phyloP scores from a whole-genome alignment of 1,140 invertebrate species.

The Grapholita molesta region DNA sequence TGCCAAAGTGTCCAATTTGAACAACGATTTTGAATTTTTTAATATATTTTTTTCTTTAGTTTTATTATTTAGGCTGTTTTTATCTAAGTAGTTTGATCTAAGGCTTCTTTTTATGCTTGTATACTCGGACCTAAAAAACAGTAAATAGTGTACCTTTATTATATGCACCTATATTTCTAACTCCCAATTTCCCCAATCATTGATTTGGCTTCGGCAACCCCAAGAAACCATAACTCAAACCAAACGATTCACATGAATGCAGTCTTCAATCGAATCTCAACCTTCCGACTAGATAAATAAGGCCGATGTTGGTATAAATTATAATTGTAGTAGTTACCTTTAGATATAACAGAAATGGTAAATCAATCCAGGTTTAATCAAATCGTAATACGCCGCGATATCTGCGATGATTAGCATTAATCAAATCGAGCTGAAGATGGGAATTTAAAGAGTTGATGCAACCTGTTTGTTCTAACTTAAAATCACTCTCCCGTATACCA shows the following conservation, averaged over 20 bases:
- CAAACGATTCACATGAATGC: not conserved
- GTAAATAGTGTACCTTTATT: not conserved
- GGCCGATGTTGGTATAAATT: not conserved
- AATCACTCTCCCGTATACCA: not conserved
- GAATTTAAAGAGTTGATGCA: not conserved
- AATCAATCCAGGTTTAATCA: slow-evolving; percentile 5
- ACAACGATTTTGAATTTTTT: too few relatives aligned
- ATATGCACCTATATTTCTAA: not conserved
- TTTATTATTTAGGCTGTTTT: too few relatives aligned
- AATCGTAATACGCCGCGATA: not conserved
- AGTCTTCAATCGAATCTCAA: not conserved
- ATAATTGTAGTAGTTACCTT: not conserved
- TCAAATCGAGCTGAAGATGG: slow-evolving; percentile 6
- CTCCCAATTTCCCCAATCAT: not conserved
- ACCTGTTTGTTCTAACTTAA: not conserved
- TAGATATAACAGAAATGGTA: not conserved
- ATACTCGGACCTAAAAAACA: too few relatives aligned
- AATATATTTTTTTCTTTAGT: too few relatives aligned
- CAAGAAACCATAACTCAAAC: not conserved
- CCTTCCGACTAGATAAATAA: not conserved
- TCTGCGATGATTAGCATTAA: slow-evolving; percentile 14
- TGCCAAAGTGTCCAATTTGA: too few relatives aligned
- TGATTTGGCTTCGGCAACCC: not conserved
- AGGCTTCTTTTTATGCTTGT: too few relatives aligned
- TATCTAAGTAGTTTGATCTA: too few relatives aligned